Percentiles rank a stretch among this genome's conserved stretches.
These are phyloP conservation scores for Pygocentrus nattereri DNA, from an alignment of 2,797 vertebrate species.

Conservation along the genomic window DNA sequence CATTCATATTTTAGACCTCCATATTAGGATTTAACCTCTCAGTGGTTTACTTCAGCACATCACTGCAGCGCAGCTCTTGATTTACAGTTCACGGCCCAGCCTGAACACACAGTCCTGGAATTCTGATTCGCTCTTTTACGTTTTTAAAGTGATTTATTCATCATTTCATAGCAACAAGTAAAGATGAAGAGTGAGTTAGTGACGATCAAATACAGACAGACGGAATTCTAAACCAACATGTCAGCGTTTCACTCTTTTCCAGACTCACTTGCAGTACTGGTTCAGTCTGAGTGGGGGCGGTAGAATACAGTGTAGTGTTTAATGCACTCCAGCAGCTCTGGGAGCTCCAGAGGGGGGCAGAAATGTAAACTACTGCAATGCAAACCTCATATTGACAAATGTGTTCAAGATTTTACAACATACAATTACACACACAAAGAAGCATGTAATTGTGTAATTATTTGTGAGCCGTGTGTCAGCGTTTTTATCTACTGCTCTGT, in stretches of 20 bases:
- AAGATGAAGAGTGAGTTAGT: neutral
- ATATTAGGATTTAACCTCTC: neutral
- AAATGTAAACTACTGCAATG: neutral
- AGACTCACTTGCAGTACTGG: constrained; percentile 20
- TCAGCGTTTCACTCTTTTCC: neutral
- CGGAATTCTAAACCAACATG: neutral
- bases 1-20: neutral
- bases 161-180: neutral
- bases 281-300: constrained; percentile 38
- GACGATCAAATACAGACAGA: neutral
- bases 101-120: neutral
- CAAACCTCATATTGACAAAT: constrained; percentile 3
- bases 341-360: neutral
- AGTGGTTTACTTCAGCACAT: neutral
- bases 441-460: neutral
- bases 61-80: neutral
- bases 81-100: neutral
- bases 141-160: neutral
- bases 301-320: constrained; percentile 26
- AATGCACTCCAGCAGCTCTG: neutral
- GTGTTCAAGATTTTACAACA: neutral
- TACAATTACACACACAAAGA: neutral
- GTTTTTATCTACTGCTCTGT: neutral
- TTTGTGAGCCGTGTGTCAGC: neutral
- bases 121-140: neutral